Evolutionary conservation across 2,888 invertebrate genomes (phyloP).

Genomic region (Polydrusus tereticollis): DNA sequence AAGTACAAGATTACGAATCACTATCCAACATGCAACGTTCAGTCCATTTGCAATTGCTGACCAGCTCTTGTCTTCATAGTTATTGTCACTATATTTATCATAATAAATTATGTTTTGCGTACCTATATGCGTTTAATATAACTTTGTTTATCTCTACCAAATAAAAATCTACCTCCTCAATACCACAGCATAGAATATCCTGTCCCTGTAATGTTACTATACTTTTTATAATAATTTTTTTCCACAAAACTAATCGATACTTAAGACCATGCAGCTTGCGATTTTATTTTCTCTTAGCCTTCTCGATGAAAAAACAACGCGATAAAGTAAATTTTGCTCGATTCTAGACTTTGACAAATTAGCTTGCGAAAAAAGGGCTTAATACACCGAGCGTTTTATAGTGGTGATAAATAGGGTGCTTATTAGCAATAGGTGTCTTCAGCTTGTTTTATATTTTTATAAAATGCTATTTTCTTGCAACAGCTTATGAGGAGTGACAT

Average conservation of each 20-base stretch:
- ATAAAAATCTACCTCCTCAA: too few relatives aligned
- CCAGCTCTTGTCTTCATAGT: too few relatives aligned
- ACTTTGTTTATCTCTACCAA: too few relatives aligned
- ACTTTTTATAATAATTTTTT: conserved; percentile 3
- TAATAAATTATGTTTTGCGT: too few relatives aligned
- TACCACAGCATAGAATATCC: too few relatives aligned
- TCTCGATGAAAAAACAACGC: conserved; percentile 29
- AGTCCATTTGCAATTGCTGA: too few relatives aligned
- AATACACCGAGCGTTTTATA: conserved; percentile 30
- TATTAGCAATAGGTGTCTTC: conserved; percentile 36
- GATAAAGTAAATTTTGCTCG: conserved; percentile 46
- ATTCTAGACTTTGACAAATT: conserved; percentile 48
- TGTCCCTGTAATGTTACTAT: not conserved
- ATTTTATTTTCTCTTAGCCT: conserved; percentile 32
- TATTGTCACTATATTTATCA: too few relatives aligned
- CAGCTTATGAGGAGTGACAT: not conserved
- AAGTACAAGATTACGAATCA: too few relatives aligned
- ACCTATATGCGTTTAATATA: too few relatives aligned
- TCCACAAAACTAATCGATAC: conserved; percentile 29
- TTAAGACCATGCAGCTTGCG: conserved; percentile 29
- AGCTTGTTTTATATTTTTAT: conserved; percentile 19
- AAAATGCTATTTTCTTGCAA: not conserved
- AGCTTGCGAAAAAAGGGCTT: conserved; percentile 34
- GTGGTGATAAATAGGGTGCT: conserved; percentile 40
- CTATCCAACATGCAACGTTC: too few relatives aligned